phyloP scores from a whole-genome alignment of 35 echinoderm and acorn worm genomes.

The Patiria miniata region DNA sequence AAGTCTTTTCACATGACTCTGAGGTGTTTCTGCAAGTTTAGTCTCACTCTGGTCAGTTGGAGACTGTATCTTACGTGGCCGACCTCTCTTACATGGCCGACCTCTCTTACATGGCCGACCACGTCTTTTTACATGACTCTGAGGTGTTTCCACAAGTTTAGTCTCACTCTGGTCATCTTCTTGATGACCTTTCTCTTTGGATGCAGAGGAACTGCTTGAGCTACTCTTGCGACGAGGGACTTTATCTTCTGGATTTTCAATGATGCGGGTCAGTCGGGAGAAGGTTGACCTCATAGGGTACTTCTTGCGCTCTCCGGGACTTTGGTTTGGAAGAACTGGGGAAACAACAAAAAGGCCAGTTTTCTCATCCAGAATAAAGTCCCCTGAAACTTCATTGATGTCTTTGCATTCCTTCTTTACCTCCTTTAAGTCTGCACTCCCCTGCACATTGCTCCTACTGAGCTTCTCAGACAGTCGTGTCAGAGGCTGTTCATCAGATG shows the following conservation, averaged over 20 bases:
- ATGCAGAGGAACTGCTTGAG: not conserved
- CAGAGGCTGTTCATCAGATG: not conserved
- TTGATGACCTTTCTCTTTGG: not conserved
- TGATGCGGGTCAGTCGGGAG: conserved; percentile 75
- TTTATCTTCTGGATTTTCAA: conserved; percentile 17
- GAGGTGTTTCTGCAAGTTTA: too few relatives aligned
- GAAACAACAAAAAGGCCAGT: not conserved
- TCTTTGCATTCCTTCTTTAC: too few relatives aligned
- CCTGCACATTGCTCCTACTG: not conserved
- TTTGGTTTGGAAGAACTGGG: not conserved
- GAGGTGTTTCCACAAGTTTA: too few relatives aligned
- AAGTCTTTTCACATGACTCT: too few relatives aligned
- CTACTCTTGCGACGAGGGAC: not conserved
- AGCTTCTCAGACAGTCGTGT: not conserved
- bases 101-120: too few relatives aligned
- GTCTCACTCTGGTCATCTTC: too few relatives aligned
- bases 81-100: too few relatives aligned
- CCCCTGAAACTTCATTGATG: not conserved
- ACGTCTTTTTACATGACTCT: too few relatives aligned
- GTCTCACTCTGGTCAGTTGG: too few relatives aligned
- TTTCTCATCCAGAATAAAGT: conserved; percentile 8
- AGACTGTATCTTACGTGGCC: too few relatives aligned
- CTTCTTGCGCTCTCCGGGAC: conserved; percentile 71
- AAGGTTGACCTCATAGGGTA: conserved; percentile 94
- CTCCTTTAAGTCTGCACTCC: too few relatives aligned